Conservation (phyloP, 2,113 vertebrate genomes). For the Neotoma lepida region DNA sequence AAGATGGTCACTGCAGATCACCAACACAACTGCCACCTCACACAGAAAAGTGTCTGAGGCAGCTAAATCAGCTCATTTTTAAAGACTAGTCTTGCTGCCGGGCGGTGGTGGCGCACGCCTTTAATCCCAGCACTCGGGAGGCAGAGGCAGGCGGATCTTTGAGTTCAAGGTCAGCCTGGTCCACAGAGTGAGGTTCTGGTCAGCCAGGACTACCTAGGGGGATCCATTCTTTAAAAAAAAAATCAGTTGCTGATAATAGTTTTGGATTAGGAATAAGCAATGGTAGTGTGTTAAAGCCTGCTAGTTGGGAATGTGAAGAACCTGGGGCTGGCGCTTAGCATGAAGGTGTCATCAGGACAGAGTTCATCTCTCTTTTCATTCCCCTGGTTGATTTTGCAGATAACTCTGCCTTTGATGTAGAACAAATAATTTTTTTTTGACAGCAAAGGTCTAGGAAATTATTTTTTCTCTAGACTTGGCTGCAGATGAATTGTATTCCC, state of each 20-base stretch:
- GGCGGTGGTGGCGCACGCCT: neutral
- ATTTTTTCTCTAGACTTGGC: slow-evolving; percentile 59
- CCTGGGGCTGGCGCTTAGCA: neutral
- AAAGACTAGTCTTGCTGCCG: neutral
- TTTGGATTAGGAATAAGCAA: slow-evolving; percentile 29
- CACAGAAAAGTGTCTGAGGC: neutral
- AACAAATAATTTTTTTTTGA: neutral
- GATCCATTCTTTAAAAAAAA: neutral
- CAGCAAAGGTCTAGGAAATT: slow-evolving; percentile 55
- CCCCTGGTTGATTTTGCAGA: slow-evolving; percentile 2
- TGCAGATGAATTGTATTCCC: slow-evolving; percentile 52
- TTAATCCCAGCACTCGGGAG: neutral
- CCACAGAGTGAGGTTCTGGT: neutral
- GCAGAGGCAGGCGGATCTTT: neutral
- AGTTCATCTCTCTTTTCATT: neutral
- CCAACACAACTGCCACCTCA: neutral
- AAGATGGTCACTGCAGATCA: neutral
- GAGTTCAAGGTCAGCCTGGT: neutral
- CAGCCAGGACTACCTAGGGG: neutral
- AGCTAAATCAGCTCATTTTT: neutral
- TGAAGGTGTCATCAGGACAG: slow-evolving; percentile 6
- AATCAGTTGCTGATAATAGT: slow-evolving; percentile 8
- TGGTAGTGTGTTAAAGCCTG: neutral
- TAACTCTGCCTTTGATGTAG: slow-evolving; percentile 33
- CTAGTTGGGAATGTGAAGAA: slow-evolving; percentile 34